phyloP scores from a whole-genome alignment of 2,113 vertebrate species.

The Misgurnus anguillicaudatus region DNA sequence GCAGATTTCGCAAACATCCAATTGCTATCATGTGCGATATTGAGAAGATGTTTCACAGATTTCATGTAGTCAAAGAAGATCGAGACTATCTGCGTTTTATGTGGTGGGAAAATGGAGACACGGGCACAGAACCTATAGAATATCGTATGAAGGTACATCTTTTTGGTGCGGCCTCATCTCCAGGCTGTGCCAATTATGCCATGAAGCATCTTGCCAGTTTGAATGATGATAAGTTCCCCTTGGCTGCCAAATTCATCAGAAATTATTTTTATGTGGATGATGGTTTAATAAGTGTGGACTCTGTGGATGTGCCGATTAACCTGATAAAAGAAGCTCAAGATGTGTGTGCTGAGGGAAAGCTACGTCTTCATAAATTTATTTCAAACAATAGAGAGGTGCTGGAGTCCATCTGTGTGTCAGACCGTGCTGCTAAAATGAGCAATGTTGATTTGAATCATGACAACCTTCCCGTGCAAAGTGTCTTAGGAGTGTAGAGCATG shows the following conservation, averaged over 20 bases:
- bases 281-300: too few relatives aligned
- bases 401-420: too few relatives aligned
- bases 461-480: conserved; percentile 37
- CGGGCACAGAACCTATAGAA: neutral
- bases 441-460: conserved; percentile 25
- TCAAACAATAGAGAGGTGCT: too few relatives aligned
- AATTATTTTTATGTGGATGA: too few relatives aligned
- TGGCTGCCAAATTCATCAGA: too few relatives aligned
- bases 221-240: neutral
- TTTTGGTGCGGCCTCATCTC: neutral
- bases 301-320: too few relatives aligned
- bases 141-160: neutral
- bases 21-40: neutral
- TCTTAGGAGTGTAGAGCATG: conserved; percentile 38
- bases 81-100: neutral
- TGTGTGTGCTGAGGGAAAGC: neutral
- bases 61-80: conserved; percentile 10
- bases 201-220: conserved; percentile 16
- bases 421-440: too few relatives aligned
- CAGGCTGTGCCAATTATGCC: neutral
- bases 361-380: too few relatives aligned
- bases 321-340: too few relatives aligned
- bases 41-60: conserved; percentile 32
- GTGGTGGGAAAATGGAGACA: neutral
- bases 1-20: neutral